Evolutionary conservation across 2,888 invertebrate genomes (phyloP).

Genomic region (Lampropteryx suffumata): DNA sequence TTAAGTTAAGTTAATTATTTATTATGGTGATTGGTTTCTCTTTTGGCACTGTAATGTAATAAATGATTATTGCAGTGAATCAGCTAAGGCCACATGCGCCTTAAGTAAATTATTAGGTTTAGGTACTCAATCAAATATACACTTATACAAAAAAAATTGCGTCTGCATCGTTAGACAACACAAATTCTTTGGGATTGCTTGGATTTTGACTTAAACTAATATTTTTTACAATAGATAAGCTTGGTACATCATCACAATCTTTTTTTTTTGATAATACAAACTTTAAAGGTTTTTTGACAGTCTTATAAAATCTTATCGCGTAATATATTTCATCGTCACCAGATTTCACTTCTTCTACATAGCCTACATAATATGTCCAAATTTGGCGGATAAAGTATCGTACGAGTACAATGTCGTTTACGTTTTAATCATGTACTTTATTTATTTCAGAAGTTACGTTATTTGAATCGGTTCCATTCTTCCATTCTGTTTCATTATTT

Average conservation of each 20-base stretch:
- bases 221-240: slow-evolving; percentile 13
- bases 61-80: too few relatives aligned
- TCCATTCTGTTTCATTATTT: neutral
- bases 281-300: slow-evolving; percentile 16
- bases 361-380: slow-evolving; percentile 20
- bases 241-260: slow-evolving; percentile 13
- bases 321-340: slow-evolving; percentile 20
- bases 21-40: too few relatives aligned
- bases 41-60: too few relatives aligned
- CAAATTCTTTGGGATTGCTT: slow-evolving; percentile 15
- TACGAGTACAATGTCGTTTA: slow-evolving; percentile 18
- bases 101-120: too few relatives aligned
- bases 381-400: slow-evolving; percentile 19
- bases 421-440: slow-evolving; percentile 9
- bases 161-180: slow-evolving; percentile 13
- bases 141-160: slow-evolving; percentile 5
- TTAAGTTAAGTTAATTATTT: too few relatives aligned
- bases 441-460: slow-evolving; percentile 3
- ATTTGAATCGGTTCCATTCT: slow-evolving; percentile 1
- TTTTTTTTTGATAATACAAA: slow-evolving; percentile 13
- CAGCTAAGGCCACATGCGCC: too few relatives aligned
- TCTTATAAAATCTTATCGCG: slow-evolving; percentile 19
- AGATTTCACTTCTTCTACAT: slow-evolving; percentile 21
- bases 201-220: slow-evolving; percentile 13
- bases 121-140: neutral